Evolutionary conservation across 2,113 vertebrate species (phyloP).

Genomic region (Cricetomys ansorgei): DNA sequence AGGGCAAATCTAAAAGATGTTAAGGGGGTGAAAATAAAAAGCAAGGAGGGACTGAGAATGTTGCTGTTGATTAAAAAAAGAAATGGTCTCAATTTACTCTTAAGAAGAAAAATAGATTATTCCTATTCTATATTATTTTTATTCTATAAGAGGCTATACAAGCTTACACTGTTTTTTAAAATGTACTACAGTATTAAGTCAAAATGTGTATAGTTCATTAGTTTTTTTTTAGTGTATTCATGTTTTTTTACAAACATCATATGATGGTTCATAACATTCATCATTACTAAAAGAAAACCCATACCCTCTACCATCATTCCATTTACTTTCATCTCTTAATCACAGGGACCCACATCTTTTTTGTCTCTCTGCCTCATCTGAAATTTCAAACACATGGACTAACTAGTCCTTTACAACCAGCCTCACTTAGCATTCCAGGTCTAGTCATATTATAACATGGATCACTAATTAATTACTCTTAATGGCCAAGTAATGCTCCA

Average conservation of each 20-base stretch:
- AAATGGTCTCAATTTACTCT: conserved; percentile 34
- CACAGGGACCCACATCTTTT: neutral
- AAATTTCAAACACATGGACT: neutral
- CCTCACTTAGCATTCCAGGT: neutral
- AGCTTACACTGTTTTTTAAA: conserved; percentile 15
- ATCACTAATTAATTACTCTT: conserved; percentile 35
- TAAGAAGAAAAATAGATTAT: neutral
- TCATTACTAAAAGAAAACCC: neutral
- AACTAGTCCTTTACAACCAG: neutral
- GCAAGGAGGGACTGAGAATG: conserved; percentile 10
- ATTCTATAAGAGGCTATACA: too few species aligned
- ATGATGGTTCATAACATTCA: neutral
- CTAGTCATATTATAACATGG: neutral
- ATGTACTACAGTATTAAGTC: neutral
- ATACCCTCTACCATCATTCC: neutral
- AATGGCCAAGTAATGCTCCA: neutral
- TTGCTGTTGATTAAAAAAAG: neutral
- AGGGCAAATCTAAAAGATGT: conserved; percentile 93
- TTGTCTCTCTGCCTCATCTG: neutral
- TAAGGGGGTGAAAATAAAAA: conserved; percentile 20
- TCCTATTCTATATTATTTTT: too few species aligned
- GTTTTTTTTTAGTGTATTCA: neutral
- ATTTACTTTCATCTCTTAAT: neutral
- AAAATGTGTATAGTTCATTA: neutral
- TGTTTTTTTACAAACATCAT: neutral